phyloP scores from a whole-genome alignment of 1,140 invertebrate genomes.

The Zaprionus inermis region DNA sequence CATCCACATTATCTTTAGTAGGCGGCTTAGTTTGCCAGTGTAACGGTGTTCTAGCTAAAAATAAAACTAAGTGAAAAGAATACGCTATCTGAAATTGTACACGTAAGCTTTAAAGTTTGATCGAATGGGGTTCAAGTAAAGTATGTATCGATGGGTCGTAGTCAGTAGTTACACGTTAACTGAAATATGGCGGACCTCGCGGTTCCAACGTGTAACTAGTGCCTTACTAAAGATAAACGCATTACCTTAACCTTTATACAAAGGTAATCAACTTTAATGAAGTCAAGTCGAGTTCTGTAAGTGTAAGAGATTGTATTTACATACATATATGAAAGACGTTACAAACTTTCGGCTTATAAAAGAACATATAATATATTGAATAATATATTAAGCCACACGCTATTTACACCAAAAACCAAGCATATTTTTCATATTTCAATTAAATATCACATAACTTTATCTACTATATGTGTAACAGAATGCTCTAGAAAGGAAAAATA shows the following conservation, averaged over 20 bases:
- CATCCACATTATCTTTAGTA: constrained; percentile 71
- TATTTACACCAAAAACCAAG: constrained; percentile 71
- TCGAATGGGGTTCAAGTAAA: constrained; percentile 42
- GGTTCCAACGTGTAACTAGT: constrained; percentile 80
- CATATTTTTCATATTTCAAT: constrained; percentile 73
- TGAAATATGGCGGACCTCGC: neutral
- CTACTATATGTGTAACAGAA: constrained; percentile 48
- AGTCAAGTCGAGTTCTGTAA: constrained; percentile 33
- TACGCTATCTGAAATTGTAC: constrained; percentile 71
- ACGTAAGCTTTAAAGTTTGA: constrained; percentile 73
- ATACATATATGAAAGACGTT: constrained; percentile 27
- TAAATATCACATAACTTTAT: constrained; percentile 46
- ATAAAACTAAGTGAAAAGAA: constrained; percentile 52
- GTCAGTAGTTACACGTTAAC: constrained; percentile 84
- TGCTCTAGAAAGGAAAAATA: constrained; percentile 36
- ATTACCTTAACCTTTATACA: constrained; percentile 83
- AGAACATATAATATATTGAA: constrained; percentile 51
- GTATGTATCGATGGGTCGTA: constrained; percentile 58
- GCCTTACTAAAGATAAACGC: constrained; percentile 84
- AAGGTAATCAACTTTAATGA: constrained; percentile 66
- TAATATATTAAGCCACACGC: constrained; percentile 60
- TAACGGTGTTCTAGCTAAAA: constrained; percentile 48
- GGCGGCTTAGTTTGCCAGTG: constrained; percentile 62
- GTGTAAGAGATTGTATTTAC: constrained; percentile 55
- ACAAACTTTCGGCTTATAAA: constrained; percentile 52